Conservation (phyloP, 2,888 invertebrate species). For the Megastigmus dorsalis region DNA sequence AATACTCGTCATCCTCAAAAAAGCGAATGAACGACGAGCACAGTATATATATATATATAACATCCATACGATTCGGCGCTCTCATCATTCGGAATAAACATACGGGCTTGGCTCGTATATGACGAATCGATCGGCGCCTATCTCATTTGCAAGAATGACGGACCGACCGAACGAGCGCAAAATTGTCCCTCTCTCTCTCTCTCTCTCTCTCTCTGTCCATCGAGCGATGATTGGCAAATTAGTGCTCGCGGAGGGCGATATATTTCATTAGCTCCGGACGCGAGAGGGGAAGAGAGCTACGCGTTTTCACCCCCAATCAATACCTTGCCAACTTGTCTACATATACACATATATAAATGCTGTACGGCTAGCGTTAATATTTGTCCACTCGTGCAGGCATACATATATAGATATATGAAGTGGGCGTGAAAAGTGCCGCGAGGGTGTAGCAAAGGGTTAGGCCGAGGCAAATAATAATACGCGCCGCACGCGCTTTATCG, state of each 20-base stretch:
- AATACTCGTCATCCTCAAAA: too few relatives aligned
- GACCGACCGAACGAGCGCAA: not conserved
- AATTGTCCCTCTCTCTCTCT: not conserved
- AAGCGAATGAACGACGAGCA: not conserved
- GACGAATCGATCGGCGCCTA: constrained; percentile 28
- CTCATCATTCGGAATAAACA: constrained; percentile 19
- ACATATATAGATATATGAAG: too few relatives aligned
- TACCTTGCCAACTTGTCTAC: too few relatives aligned
- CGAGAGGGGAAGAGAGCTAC: not conserved
- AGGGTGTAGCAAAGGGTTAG: constrained; percentile 7
- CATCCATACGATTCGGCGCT: not conserved
- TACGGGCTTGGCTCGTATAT: not conserved
- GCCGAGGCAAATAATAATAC: constrained; percentile 30
- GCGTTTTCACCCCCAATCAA: constrained; percentile 4
- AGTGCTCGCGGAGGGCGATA: constrained; percentile 10
- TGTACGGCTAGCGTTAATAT: constrained; percentile 41
- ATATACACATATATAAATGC: too few relatives aligned
- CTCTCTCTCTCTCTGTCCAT: not conserved
- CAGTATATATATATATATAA: not conserved
- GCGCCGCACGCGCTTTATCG: not conserved
- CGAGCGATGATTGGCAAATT: constrained; percentile 50
- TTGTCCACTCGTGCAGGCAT: constrained; percentile 26
- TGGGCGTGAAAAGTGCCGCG: constrained; percentile 14
- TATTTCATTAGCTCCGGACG: constrained; percentile 40
- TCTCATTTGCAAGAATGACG: constrained; percentile 38